phyloP scores from a whole-genome alignment of 2,797 vertebrate species.

The Rhinichthys osculus region DNA sequence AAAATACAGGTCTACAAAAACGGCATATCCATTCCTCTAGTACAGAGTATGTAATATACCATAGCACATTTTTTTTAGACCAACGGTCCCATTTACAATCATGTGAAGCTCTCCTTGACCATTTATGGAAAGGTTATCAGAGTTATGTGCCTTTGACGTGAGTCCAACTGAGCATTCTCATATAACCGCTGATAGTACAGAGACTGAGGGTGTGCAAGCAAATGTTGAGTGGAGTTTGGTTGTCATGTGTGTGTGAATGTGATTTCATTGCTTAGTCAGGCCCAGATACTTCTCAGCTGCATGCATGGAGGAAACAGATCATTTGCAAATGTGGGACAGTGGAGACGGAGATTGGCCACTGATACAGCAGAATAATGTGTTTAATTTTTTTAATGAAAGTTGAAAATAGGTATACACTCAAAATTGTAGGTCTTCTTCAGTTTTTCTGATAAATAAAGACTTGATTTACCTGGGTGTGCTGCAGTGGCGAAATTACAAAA shows the following conservation, averaged over 20 bases:
- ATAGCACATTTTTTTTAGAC: not conserved
- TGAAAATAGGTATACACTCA: not conserved
- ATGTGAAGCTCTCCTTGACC: not conserved
- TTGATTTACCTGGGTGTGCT: not conserved
- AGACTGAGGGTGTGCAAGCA: conserved; percentile 24
- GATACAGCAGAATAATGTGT: not conserved
- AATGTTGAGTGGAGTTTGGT: conserved; percentile 31
- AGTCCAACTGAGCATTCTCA: conserved; percentile 41
- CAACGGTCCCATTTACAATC: not conserved
- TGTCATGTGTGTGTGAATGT: conserved; percentile 23
- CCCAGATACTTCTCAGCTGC: not conserved
- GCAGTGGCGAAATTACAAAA: not conserved
- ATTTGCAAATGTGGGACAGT: conserved; percentile 19
- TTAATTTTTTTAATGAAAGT: not conserved
- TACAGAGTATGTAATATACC: not conserved
- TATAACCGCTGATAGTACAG: conserved; percentile 34
- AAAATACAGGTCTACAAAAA: not conserved
- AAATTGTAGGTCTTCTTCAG: not conserved
- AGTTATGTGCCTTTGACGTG: conserved; percentile 28
- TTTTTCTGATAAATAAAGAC: not conserved
- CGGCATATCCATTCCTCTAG: not conserved
- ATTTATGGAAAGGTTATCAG: conserved; percentile 48
- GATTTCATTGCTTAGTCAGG: conserved; percentile 17
- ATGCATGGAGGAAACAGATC: conserved; percentile 23
- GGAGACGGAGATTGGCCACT: conserved; percentile 4